phyloP scores from a whole-genome alignment of 2,113 vertebrate genomes.

The Phylloscopus whistleri region DNA sequence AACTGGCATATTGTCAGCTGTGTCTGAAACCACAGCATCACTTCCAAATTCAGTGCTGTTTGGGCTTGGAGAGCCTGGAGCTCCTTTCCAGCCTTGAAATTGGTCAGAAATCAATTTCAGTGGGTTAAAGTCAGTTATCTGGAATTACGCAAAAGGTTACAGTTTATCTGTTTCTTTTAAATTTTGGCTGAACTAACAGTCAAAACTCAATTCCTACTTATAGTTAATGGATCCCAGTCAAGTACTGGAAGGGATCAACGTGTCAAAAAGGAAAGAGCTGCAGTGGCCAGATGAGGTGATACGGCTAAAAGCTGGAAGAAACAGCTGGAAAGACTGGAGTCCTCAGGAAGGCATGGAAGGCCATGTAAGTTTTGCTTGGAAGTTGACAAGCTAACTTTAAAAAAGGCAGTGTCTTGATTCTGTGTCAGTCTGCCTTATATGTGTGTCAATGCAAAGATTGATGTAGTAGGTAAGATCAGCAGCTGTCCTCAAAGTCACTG shows the following conservation, averaged over 20 bases:
- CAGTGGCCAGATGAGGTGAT: conserved; percentile 96
- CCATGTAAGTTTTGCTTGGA: conserved; percentile 83
- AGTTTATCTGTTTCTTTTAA: neutral
- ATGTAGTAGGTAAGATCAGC: neutral
- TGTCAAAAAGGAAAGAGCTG: conserved; percentile 96
- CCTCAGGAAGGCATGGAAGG: conserved; percentile 99
- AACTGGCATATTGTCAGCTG: neutral
- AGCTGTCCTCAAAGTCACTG: neutral
- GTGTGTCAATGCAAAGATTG: neutral
- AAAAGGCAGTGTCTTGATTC: neutral
- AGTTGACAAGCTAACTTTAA: neutral
- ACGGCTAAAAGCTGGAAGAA: conserved; percentile 92
- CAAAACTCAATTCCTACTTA: conserved; percentile 54
- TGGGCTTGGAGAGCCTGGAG: neutral
- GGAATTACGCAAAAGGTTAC: neutral
- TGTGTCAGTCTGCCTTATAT: neutral
- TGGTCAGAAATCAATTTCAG: neutral
- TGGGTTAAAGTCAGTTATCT: neutral
- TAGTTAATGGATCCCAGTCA: conserved; percentile 84
- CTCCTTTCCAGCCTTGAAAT: neutral
- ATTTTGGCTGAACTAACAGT: conserved; percentile 54
- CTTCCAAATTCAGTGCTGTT: neutral
- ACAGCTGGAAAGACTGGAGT: conserved; percentile 98
- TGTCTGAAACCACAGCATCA: neutral
- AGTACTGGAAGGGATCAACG: conserved; percentile 92